Evolutionary conservation across 2,888 invertebrate genomes (phyloP).

Genomic region (Omphaloscelis lunosa): DNA sequence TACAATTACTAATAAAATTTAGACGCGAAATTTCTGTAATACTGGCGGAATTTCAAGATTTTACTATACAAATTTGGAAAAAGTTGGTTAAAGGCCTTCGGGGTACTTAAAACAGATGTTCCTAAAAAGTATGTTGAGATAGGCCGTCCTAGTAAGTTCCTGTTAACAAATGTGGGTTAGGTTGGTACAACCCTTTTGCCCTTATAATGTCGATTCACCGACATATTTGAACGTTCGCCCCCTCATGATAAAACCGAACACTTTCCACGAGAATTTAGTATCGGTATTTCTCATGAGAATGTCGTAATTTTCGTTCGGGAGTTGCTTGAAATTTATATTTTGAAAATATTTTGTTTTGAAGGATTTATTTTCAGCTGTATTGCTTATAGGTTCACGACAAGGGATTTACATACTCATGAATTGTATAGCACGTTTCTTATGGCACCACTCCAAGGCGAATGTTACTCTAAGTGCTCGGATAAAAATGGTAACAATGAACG

Average conservation of each 20-base stretch:
- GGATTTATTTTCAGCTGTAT: conserved; percentile 19
- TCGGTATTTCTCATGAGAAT: conserved; percentile 52
- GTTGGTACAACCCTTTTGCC: conserved; percentile 68
- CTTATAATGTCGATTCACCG: conserved; percentile 73
- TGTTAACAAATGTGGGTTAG: conserved; percentile 68
- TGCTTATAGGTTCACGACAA: conserved; percentile 9
- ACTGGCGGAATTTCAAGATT: conserved; percentile 40
- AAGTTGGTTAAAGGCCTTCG: not conserved
- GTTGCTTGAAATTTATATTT: conserved; percentile 31
- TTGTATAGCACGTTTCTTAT: conserved; percentile 27
- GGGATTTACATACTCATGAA: conserved; percentile 30
- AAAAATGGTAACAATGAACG: conserved; percentile 34
- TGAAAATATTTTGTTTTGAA: conserved; percentile 24
- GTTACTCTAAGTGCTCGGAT: conserved; percentile 30
- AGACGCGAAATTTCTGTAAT: conserved; percentile 30
- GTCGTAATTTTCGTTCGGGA: conserved; percentile 45
- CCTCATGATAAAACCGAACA: conserved; percentile 66
- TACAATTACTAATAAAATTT: conserved; percentile 42
- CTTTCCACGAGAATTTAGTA: conserved; percentile 57
- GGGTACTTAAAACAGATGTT: conserved; percentile 57
- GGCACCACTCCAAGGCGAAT: conserved; percentile 21
- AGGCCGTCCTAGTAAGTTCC: conserved; percentile 56
- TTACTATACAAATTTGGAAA: conserved; percentile 27
- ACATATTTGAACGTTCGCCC: conserved; percentile 71
- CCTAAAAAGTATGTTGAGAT: conserved; percentile 59